phyloP scores from a whole-genome alignment of 2,113 vertebrate genomes.

The Coptodon rendalli region DNA sequence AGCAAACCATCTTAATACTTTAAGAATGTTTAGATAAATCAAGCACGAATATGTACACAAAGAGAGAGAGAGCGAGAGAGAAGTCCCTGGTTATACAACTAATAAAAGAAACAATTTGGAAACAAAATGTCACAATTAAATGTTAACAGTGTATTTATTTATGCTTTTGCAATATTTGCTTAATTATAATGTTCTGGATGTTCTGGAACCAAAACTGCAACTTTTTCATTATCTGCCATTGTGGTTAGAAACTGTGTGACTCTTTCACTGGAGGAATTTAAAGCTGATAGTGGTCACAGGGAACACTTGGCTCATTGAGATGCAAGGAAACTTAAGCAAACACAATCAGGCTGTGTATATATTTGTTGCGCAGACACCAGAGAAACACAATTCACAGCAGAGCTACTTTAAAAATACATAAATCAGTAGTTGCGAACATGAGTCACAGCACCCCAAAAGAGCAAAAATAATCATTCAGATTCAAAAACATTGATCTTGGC shows the following conservation, averaged over 20 bases:
- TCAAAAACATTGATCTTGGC: not conserved
- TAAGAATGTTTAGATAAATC: conserved; percentile 24
- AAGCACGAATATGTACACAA: not conserved
- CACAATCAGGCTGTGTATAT: not conserved
- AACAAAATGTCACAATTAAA: not conserved
- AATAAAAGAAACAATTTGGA: not conserved
- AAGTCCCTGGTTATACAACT: not conserved
- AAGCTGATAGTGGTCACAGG: not conserved
- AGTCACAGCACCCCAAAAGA: not conserved
- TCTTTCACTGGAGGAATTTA: not conserved
- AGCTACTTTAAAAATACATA: not conserved
- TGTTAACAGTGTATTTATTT: not conserved
- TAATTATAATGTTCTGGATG: not conserved
- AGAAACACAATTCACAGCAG: not conserved
- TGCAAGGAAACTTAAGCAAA: not conserved
- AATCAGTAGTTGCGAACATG: not conserved
- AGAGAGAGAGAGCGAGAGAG: not conserved
- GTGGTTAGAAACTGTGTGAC: not conserved
- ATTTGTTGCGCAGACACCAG: not conserved
- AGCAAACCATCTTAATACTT: not conserved
- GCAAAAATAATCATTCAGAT: not conserved
- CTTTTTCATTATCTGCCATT: not conserved
- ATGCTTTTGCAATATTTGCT: not conserved
- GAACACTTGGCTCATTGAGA: not conserved
- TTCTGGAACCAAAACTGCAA: not conserved